A percentile compares a stretch with the other conserved stretches of the same genome.
These are phyloP conservation scores for Misgurnus mizolepis DNA, from an alignment of 2,113 vertebrate species.

Conservation along the genomic window DNA sequence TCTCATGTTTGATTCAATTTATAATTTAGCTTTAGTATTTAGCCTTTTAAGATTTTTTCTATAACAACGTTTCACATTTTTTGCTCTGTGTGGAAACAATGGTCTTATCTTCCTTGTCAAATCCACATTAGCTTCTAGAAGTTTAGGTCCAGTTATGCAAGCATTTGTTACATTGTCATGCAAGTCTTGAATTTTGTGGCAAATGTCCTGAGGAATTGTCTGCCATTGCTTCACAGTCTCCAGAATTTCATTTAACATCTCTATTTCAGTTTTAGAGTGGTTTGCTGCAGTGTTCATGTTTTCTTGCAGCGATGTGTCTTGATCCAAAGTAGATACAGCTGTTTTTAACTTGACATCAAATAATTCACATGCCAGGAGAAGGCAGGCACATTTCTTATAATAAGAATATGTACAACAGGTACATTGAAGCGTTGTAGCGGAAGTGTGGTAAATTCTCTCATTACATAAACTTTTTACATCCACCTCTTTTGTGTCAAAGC, in stretches of 20 bases:
- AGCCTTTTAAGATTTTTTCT: too few species aligned
- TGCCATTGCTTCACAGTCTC: constrained; percentile 4
- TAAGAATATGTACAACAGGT: too few species aligned
- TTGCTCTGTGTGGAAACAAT: too few species aligned
- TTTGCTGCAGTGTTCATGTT: neutral
- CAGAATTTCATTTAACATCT: neutral
- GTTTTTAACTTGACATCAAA: too few species aligned
- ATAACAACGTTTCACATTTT: too few species aligned
- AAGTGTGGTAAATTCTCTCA: constrained; percentile 10
- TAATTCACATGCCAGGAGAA: too few species aligned
- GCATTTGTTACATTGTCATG: constrained; percentile 2
- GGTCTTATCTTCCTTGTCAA: constrained; percentile 7
- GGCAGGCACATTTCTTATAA: too few species aligned
- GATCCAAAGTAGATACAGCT: too few species aligned
- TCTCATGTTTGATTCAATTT: neutral
- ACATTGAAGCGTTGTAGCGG: neutral
- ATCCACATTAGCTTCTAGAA: neutral
- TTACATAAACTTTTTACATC: constrained; percentile 2
- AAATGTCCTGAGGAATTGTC: neutral
- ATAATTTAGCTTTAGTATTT: neutral
- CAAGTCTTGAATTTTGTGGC: neutral
- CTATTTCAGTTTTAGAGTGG: neutral
- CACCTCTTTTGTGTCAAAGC: constrained; percentile 14
- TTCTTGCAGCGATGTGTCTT: neutral
- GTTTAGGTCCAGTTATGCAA: neutral